Evolutionary conservation across 2,888 invertebrate species (phyloP).

Genomic region (Metalampra italica): DNA sequence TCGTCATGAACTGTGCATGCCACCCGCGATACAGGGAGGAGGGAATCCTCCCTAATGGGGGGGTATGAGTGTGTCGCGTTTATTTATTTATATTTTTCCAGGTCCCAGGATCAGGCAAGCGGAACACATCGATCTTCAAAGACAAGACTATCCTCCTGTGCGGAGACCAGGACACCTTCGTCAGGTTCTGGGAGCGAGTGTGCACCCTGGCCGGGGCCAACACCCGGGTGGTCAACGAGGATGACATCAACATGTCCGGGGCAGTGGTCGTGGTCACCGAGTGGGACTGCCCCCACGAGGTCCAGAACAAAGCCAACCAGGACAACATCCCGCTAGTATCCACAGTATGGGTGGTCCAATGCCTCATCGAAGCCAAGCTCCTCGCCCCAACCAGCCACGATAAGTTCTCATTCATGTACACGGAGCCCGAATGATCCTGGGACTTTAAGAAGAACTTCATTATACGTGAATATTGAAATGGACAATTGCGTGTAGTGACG

Average conservation of each 20-base stretch:
- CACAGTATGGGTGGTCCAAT: conserved; percentile 84
- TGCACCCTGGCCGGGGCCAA: conserved; percentile 77
- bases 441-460: conserved; percentile 69
- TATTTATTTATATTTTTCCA: conserved; percentile 20
- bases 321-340: conserved; percentile 82
- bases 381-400: conserved; percentile 68
- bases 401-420: conserved; percentile 75
- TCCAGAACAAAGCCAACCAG: conserved; percentile 73
- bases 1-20: no score
- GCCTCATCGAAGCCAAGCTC: conserved; percentile 80
- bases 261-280: conserved; percentile 80
- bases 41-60: no score
- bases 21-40: no score
- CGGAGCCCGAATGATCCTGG: conserved; percentile 76
- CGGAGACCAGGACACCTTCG: conserved; percentile 73
- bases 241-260: conserved; percentile 64
- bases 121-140: conserved; percentile 62
- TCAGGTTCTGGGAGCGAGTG: conserved; percentile 80
- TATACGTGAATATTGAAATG: conserved; percentile 68
- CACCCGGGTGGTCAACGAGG: conserved; percentile 67
- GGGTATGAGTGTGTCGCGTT: no score
- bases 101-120: conserved; percentile 51
- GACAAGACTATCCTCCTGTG: conserved; percentile 72
- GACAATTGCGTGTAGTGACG: conserved; percentile 56
- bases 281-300: conserved; percentile 77